Evolutionary conservation across 2,113 vertebrate species (phyloP).

Genomic region (Laterallus jamaicensis): DNA sequence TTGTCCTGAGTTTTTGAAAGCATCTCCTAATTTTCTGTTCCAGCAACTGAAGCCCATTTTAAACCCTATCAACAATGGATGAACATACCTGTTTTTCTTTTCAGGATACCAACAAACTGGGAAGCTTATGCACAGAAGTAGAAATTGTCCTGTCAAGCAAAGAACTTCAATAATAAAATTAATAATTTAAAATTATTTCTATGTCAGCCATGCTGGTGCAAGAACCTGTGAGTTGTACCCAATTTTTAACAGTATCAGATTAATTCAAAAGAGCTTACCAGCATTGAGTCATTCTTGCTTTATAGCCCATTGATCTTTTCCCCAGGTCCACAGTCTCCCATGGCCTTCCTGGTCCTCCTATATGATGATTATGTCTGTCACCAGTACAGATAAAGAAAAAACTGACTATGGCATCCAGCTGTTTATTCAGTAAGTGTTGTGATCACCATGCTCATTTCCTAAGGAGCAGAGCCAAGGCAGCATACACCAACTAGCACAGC

Average conservation of each 20-base stretch:
- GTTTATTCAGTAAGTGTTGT: background rate
- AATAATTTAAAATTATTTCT: background rate
- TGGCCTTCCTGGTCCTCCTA: background rate
- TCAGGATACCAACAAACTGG: background rate
- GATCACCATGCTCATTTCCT: background rate
- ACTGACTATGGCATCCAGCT: background rate
- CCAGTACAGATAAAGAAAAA: background rate
- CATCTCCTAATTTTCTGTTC: background rate
- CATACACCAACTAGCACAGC: rapidly evolving
- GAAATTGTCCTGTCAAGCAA: background rate
- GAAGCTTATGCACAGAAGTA: background rate
- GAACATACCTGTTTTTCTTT: background rate
- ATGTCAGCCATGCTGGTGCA: background rate
- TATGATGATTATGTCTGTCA: background rate
- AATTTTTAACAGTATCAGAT: background rate
- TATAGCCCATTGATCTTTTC: background rate
- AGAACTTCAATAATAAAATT: background rate
- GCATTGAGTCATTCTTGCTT: background rate
- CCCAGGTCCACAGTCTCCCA: background rate
- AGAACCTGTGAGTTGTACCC: background rate
- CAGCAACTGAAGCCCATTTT: background rate
- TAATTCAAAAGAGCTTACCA: background rate
- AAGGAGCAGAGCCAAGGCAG: background rate
- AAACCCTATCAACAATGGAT: background rate
- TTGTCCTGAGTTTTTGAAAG: background rate